phyloP scores from a whole-genome alignment of 1,140 invertebrate genomes.

The Drosophila pruinosa region DNA sequence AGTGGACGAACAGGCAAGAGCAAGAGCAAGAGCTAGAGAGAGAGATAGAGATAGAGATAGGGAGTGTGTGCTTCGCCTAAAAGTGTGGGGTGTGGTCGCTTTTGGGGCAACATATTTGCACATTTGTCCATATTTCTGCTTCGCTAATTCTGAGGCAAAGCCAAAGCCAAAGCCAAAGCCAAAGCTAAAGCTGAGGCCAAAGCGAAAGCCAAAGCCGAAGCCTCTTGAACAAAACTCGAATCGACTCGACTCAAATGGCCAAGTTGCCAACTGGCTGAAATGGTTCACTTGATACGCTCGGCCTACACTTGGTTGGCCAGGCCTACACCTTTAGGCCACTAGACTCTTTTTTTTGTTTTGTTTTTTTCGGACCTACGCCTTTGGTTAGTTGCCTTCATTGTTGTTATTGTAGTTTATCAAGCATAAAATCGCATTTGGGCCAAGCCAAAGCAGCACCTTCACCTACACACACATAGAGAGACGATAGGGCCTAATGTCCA shows the following conservation, averaged over 20 bases:
- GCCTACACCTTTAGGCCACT: constrained; percentile 35
- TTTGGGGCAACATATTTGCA: constrained; percentile 61
- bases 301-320: constrained; percentile 27
- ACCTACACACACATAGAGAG: not conserved
- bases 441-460: constrained; percentile 26
- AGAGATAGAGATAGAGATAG: not conserved
- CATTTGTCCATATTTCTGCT: constrained; percentile 79
- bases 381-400: constrained; percentile 33
- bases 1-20: not conserved
- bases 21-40: constrained; percentile 1
- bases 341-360: constrained; percentile 2
- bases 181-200: not conserved
- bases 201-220: constrained; percentile 3
- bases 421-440: constrained; percentile 76
- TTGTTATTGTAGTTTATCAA: constrained; percentile 76
- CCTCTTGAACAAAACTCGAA: not conserved
- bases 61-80: not conserved
- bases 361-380: constrained; percentile 47
- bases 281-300: constrained; percentile 10
- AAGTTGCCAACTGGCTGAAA: constrained; percentile 27
- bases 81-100: constrained; percentile 24
- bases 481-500: constrained; percentile 60
- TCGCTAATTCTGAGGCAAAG: constrained; percentile 37
- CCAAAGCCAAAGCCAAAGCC: not conserved
- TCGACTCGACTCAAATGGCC: constrained; percentile 13